phyloP scores from a whole-genome alignment of 2,888 invertebrate species.

The Drosophila greeni region DNA sequence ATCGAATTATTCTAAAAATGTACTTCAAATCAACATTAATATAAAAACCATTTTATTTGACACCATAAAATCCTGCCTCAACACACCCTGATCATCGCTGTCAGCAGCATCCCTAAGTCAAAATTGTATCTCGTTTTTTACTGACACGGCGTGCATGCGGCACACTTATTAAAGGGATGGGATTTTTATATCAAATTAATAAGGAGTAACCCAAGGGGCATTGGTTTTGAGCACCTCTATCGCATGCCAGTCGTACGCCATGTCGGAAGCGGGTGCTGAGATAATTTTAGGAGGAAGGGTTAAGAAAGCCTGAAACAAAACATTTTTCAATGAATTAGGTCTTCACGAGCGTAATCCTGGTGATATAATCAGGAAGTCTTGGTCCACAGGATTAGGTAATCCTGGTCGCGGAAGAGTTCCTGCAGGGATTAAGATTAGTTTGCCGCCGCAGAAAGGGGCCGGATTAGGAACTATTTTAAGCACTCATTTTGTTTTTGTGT shows the following conservation, averaged over 20 bases:
- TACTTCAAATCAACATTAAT: background rate
- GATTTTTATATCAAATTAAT: conserved; percentile 67
- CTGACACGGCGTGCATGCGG: conserved; percentile 30
- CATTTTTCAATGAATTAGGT: conserved; percentile 45
- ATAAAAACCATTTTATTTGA: background rate
- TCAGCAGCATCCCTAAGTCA: conserved; percentile 53
- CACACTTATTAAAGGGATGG: conserved; percentile 41
- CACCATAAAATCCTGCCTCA: background rate
- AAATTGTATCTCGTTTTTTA: conserved; percentile 39
- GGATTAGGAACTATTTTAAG: conserved; percentile 35
- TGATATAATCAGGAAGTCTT: conserved; percentile 56
- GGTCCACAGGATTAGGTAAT: conserved; percentile 53
- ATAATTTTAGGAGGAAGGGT: conserved; percentile 34
- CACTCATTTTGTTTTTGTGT: background rate
- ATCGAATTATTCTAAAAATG: background rate
- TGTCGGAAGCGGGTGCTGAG: background rate
- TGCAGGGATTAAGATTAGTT: conserved; percentile 61
- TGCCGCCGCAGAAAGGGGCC: conserved; percentile 48
- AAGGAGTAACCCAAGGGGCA: conserved; percentile 20
- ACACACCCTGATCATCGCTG: conserved; percentile 15
- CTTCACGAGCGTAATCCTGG: conserved; percentile 42
- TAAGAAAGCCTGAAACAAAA: conserved; percentile 7
- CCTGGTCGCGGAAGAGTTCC: conserved; percentile 44
- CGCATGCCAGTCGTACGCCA: conserved; percentile 58
- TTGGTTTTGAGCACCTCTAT: background rate